Percentiles rank a stretch among this genome's conserved stretches.
Conservation (phyloP, 2,888 invertebrate species). For the Drosophila differens region DNA sequence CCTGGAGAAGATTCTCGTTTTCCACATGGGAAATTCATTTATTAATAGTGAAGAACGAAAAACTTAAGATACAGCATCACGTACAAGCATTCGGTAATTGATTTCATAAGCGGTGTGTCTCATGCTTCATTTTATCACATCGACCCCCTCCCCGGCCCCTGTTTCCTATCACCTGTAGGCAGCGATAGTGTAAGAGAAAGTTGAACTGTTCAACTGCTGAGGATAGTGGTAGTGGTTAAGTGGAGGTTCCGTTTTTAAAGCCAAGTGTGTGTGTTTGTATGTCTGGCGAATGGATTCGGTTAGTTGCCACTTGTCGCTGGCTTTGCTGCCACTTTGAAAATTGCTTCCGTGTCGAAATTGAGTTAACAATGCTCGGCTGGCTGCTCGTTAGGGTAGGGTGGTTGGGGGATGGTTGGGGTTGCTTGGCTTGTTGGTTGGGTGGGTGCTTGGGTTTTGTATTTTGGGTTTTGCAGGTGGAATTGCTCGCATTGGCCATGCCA, state of each 20-base stretch:
- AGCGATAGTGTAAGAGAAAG: not conserved
- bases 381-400: slow-evolving; percentile 23
- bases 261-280: not conserved
- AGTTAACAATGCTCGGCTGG: slow-evolving; percentile 69
- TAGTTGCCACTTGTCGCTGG: slow-evolving; percentile 58
- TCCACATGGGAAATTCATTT: not conserved
- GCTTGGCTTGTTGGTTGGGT: slow-evolving; percentile 3
- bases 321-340: slow-evolving; percentile 53
- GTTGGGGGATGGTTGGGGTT: not conserved
- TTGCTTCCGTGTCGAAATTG: slow-evolving; percentile 79
- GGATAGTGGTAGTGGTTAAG: not conserved
- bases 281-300: not conserved
- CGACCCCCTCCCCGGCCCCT: not conserved
- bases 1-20: not conserved
- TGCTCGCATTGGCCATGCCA: slow-evolving; percentile 51
- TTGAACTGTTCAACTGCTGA: not conserved
- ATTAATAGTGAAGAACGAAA: not conserved
- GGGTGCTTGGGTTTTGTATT: not conserved
- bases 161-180: not conserved
- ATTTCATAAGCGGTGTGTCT: slow-evolving; percentile 9
- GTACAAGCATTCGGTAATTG: slow-evolving; percentile 35
- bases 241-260: not conserved
- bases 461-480: slow-evolving; percentile 33
- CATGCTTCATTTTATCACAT: not conserved
- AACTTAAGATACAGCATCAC: not conserved